Percentiles rank a stretch among this genome's conserved stretches.
These are phyloP conservation scores for Apoda limacodes DNA, from an alignment of 2,888 invertebrate genomes.

Conservation along the genomic window DNA sequence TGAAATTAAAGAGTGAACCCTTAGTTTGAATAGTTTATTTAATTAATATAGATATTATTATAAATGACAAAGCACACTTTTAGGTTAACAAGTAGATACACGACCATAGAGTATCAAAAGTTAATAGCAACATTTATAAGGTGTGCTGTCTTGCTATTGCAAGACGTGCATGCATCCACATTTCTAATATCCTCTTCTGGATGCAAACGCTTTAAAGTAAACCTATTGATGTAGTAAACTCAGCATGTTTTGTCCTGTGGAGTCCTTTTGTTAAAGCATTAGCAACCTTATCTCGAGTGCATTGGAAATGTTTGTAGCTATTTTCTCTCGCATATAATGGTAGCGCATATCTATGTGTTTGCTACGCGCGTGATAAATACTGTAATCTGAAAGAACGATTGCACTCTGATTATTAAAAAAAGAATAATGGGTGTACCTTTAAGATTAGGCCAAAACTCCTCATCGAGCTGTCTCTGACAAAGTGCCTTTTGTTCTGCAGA, in stretches of 20 bases:
- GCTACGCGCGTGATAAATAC: conserved; percentile 17
- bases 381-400: conserved; percentile 20
- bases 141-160: neutral
- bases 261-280: conserved; percentile 19
- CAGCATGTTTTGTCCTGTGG: conserved; percentile 15
- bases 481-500: conserved; percentile 18
- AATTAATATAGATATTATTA: no score
- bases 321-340: conserved; percentile 19
- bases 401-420: conserved; percentile 22
- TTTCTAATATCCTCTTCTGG: conserved; percentile 12
- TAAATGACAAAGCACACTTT: no score
- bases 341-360: conserved; percentile 21
- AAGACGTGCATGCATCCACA: neutral
- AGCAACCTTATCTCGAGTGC: conserved; percentile 17
- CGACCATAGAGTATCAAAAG: no score
- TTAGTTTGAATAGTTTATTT: no score
- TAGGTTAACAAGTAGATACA: no score
- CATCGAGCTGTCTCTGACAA: conserved; percentile 16
- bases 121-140: no score
- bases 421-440: conserved; percentile 14
- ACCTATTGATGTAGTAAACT: conserved; percentile 12
- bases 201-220: conserved; percentile 9
- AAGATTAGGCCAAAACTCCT: conserved; percentile 11
- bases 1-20: no score
- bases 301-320: conserved; percentile 16